phyloP scores from a whole-genome alignment of 2,113 vertebrate species.

The Phaethon lepturus region DNA sequence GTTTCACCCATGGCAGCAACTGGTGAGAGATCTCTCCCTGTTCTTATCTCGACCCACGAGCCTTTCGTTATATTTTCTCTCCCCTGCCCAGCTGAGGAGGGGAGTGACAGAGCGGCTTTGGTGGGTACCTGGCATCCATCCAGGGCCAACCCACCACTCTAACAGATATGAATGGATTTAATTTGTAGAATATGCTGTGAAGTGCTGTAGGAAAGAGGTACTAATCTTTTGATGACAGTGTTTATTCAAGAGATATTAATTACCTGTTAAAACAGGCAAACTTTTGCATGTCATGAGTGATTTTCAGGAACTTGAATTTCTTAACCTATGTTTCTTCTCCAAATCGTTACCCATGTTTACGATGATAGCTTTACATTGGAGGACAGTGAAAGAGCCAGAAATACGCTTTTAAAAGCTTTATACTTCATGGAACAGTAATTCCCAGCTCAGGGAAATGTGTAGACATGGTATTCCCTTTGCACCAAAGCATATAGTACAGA shows the following conservation, averaged over 20 bases:
- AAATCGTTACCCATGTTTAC: background rate
- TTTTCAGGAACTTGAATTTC: background rate
- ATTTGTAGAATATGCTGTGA: background rate
- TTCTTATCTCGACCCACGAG: no score
- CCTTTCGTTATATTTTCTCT: background rate
- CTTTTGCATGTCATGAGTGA: background rate
- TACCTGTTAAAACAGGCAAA: background rate
- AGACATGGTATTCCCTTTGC: background rate
- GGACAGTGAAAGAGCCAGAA: background rate
- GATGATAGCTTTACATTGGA: background rate
- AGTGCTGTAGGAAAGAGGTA: background rate
- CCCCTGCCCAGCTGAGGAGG: background rate
- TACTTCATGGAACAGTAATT: background rate
- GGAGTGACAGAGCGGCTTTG: accelerated
- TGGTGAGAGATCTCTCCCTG: no score
- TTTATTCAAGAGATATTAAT: background rate
- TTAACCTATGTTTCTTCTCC: background rate
- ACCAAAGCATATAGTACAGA: background rate
- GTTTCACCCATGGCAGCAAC: no score
- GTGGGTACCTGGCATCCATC: background rate
- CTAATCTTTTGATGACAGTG: background rate
- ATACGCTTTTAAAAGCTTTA: background rate
- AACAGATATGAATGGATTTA: background rate
- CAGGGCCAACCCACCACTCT: background rate
- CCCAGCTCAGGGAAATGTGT: background rate